Conservation (phyloP, 2,888 invertebrate species). For the Fragum whitleyi region DNA sequence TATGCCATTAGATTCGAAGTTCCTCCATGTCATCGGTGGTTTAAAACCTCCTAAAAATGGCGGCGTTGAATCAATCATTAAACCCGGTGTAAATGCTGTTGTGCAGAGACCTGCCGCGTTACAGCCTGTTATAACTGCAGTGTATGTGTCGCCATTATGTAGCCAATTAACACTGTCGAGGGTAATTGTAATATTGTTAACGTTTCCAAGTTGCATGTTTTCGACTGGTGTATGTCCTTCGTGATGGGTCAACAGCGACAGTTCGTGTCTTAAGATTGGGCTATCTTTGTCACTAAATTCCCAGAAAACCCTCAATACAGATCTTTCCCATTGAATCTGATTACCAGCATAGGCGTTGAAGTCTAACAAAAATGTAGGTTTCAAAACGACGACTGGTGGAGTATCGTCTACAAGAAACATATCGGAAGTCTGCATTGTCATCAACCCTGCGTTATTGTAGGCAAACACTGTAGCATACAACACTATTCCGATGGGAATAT, state of each 20-base stretch:
- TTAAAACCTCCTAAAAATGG: constrained; percentile 71
- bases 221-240: constrained; percentile 60
- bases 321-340: constrained; percentile 56
- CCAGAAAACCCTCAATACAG: constrained; percentile 53
- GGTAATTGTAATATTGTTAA: constrained; percentile 43
- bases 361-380: constrained; percentile 25
- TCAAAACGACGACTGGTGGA: constrained; percentile 28
- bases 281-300: constrained; percentile 59
- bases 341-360: not conserved
- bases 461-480: constrained; percentile 58
- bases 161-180: constrained; percentile 47
- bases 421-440: constrained; percentile 40
- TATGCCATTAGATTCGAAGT: not conserved
- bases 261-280: constrained; percentile 49
- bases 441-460: constrained; percentile 34
- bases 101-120: constrained; percentile 68
- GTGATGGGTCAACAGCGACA: constrained; percentile 54
- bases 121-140: constrained; percentile 57
- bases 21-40: constrained; percentile 55
- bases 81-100: constrained; percentile 39
- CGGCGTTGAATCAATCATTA: constrained; percentile 69
- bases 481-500: constrained; percentile 34
- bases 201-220: constrained; percentile 42
- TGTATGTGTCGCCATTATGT: constrained; percentile 61
- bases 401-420: constrained; percentile 46